A percentile compares a stretch with the other conserved stretches of the same genome.
Evolutionary conservation across 1,140 invertebrate species (phyloP).

Genomic region (Fopius arisanus): DNA sequence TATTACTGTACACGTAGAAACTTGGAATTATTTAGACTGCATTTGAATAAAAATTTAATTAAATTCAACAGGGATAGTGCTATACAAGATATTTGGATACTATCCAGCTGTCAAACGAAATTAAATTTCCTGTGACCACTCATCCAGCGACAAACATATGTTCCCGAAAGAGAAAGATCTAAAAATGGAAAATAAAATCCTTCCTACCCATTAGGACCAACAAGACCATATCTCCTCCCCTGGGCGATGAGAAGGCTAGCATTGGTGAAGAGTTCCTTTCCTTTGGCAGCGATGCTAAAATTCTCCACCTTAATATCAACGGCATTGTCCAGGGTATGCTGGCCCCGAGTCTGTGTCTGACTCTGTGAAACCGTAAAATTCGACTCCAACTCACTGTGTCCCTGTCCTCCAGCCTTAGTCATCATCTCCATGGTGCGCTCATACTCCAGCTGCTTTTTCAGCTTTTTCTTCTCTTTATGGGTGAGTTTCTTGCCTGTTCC

Average conservation of each 20-base stretch:
- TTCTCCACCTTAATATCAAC: conserved; percentile 99
- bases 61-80: too few species aligned
- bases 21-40: too few species aligned
- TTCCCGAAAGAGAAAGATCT: conserved; percentile 18
- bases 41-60: too few species aligned
- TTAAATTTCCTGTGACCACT: too few species aligned
- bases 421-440: conserved; percentile 89
- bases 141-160: not conserved
- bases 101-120: too few species aligned
- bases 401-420: conserved; percentile 87
- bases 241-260: conserved; percentile 93
- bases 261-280: conserved; percentile 97
- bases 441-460: conserved; percentile 92
- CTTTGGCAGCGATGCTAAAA: conserved; percentile 97
- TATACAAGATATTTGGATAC: too few species aligned
- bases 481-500: conserved; percentile 73
- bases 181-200: conserved; percentile 6
- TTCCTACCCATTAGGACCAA: conserved; percentile 94
- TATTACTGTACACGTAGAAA: too few species aligned
- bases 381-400: conserved; percentile 86
- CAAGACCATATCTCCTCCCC: conserved; percentile 94
- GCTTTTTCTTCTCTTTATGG: conserved; percentile 94
- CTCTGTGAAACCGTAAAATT: conserved; percentile 96
- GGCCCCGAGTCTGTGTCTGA: conserved; percentile 61
- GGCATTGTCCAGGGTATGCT: conserved; percentile 88